phyloP scores from a whole-genome alignment of 2,888 invertebrate species.

The Linyphia triangularis region DNA sequence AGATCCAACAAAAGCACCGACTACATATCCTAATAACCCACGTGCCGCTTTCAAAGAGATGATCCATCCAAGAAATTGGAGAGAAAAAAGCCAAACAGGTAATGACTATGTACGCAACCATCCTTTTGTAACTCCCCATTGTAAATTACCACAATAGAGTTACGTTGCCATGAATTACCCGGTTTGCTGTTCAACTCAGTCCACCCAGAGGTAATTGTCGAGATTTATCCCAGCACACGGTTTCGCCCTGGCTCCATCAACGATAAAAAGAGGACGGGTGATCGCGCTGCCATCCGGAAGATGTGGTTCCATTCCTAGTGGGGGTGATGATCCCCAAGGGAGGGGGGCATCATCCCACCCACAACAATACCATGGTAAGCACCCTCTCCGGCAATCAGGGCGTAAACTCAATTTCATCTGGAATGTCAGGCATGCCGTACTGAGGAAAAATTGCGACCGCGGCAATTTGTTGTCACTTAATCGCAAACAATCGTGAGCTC shows the following conservation, averaged over 20 bases:
- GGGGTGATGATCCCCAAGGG: not conserved
- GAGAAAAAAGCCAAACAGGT: not conserved
- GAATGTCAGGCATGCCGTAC: slow-evolving; percentile 66
- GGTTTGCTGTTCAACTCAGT: not conserved
- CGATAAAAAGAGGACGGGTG: slow-evolving; percentile 36
- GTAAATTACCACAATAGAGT: slow-evolving; percentile 18
- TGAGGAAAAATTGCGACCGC: slow-evolving; percentile 50
- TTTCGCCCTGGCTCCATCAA: not conserved
- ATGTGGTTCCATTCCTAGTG: slow-evolving; percentile 34
- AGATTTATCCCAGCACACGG: slow-evolving; percentile 56
- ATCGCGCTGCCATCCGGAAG: slow-evolving; percentile 37
- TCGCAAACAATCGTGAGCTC: slow-evolving; percentile 62
- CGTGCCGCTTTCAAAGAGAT: slow-evolving; percentile 19
- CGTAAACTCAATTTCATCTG: slow-evolving; percentile 72
- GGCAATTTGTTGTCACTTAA: slow-evolving; percentile 75
- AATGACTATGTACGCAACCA: slow-evolving; percentile 14
- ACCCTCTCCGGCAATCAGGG: slow-evolving; percentile 47
- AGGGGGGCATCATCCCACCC: not conserved
- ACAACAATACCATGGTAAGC: slow-evolving; percentile 8
- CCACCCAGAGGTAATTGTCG: slow-evolving; percentile 40
- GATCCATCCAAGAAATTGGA: not conserved
- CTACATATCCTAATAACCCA: not conserved
- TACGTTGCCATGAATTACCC: not conserved
- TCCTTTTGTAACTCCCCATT: slow-evolving; percentile 33
- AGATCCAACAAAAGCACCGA: not conserved